Evolutionary conservation across 1,140 invertebrate species (phyloP).

Genomic region (Belonocnema kinseyi): DNA sequence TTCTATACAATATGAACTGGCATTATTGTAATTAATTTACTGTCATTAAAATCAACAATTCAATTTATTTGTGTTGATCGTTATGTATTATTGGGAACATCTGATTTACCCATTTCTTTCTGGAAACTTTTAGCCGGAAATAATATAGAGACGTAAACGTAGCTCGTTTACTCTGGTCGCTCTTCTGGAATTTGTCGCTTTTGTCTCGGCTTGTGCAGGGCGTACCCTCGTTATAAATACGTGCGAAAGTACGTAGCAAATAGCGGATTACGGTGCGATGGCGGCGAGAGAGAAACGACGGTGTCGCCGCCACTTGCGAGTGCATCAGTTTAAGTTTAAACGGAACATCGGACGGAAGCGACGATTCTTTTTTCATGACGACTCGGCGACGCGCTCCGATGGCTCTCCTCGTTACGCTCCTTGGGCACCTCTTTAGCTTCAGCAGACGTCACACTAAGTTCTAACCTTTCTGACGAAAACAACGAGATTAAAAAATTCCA

Average conservation of each 20-base stretch:
- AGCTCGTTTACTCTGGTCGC: slow-evolving; percentile 14
- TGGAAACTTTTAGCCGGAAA: not conserved
- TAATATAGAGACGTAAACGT: not conserved
- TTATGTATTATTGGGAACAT: too few relatives aligned
- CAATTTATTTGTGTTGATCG: too few relatives aligned
- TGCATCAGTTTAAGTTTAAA: slow-evolving; percentile 31
- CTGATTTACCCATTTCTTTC: too few relatives aligned
- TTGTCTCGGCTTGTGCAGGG: slow-evolving; percentile 27
- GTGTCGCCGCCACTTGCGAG: slow-evolving; percentile 30
- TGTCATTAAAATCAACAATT: too few relatives aligned
- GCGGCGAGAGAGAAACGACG: slow-evolving; percentile 28
- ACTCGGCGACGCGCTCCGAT: slow-evolving; percentile 44
- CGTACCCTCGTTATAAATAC: slow-evolving; percentile 31
- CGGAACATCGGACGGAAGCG: slow-evolving; percentile 47
- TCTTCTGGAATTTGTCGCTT: slow-evolving; percentile 29
- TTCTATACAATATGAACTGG: too few relatives aligned
- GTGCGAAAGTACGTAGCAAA: slow-evolving; percentile 27
- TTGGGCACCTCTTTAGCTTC: slow-evolving; percentile 42
- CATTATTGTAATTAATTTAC: too few relatives aligned
- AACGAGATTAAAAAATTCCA: not conserved
- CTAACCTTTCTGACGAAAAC: slow-evolving; percentile 7
- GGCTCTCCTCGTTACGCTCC: slow-evolving; percentile 46
- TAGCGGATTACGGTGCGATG: slow-evolving; percentile 29
- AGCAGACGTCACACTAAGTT: slow-evolving; percentile 1
- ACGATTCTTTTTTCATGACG: slow-evolving; percentile 41